Evolutionary conservation across 2,797 vertebrate species (phyloP), one percentile per base, ranked within the genome.

Genomic region (Coregonus suidteri): DNA sequence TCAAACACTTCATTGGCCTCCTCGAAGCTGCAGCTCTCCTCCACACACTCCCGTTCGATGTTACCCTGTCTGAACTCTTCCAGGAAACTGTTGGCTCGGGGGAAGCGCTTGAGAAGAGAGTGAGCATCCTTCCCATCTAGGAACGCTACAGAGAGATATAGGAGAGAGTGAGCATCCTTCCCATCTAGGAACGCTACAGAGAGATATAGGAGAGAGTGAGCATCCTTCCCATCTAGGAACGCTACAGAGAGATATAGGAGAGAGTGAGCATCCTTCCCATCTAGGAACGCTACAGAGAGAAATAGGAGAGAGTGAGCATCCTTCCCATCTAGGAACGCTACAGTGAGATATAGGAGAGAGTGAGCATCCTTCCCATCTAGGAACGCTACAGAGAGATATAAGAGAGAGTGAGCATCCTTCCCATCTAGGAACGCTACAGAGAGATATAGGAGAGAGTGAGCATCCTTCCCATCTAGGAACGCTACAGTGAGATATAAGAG

Each of bases 11-110:
- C 96, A 80, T 96, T 95, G 90, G 95, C 95, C 80, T 97, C 96
- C 82, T 96, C 96, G 1, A 96, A 96, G 89, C 95, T 97, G 93
- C 95, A 96, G 90, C 95, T 94, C 89, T 97, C 96, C 78, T 96
- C 95, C 1, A 93, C 90, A 83, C 96, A 97, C 88, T 97, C 96
- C 2, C 95, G 89, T 87, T 97, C 95, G 0, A 96, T 94, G 90
- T 95, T 96, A 65, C 95, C 96, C 82, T 95, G 95, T 11, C 93
- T 92, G 41, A 96, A 85, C 91, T 97, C 95, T 87, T 97, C 96
- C 90, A 96, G 86, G 90, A 96, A 96, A 75, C 94, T 89, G 11
- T 96, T 96, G 86, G 96, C 96, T 64, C 95, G 90, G 37, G 94
- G 95, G 81, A 96, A 91, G 66, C 95, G 94, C 82, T 94, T 95